These are phyloP conservation scores for Pteria penguin DNA, from an alignment of 2,888 invertebrate genomes.

Conservation along the genomic window DNA sequence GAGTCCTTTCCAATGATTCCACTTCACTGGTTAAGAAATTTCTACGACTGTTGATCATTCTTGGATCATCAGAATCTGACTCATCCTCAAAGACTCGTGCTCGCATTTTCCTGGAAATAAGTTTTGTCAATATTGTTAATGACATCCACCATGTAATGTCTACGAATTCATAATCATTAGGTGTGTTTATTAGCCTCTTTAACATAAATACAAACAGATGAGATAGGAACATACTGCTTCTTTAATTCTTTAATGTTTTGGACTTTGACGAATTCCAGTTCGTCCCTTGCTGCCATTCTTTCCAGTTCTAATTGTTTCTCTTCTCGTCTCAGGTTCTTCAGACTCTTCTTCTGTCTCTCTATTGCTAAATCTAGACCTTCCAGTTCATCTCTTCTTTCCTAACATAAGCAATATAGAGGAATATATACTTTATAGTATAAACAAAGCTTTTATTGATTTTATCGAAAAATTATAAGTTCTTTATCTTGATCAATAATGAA, in stretches of 20 bases:
- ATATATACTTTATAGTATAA: background rate
- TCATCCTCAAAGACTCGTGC: constrained; percentile 24
- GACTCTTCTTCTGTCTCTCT: constrained; percentile 74
- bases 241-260: constrained; percentile 37
- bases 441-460: background rate
- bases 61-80: constrained; percentile 70
- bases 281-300: constrained; percentile 62
- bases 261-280: constrained; percentile 59
- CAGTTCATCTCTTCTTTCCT: constrained; percentile 76
- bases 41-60: constrained; percentile 60
- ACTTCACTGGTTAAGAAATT: constrained; percentile 73
- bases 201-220: too few relatives aligned
- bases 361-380: constrained; percentile 78
- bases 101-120: constrained; percentile 8
- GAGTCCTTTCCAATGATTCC: constrained; percentile 72
- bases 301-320: constrained; percentile 67
- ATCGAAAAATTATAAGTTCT: too few relatives aligned
- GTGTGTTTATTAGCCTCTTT: too few relatives aligned
- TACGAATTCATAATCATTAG: too few relatives aligned
- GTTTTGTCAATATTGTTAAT: background rate
- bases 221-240: too few relatives aligned
- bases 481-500: too few relatives aligned
- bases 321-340: constrained; percentile 67
- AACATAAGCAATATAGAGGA: constrained; percentile 5
- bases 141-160: too few relatives aligned